Evolutionary conservation across 2,113 vertebrate species (phyloP), one percentile per base, ranked within the genome.

Genomic region (Protomyctophum bolini): DNA sequence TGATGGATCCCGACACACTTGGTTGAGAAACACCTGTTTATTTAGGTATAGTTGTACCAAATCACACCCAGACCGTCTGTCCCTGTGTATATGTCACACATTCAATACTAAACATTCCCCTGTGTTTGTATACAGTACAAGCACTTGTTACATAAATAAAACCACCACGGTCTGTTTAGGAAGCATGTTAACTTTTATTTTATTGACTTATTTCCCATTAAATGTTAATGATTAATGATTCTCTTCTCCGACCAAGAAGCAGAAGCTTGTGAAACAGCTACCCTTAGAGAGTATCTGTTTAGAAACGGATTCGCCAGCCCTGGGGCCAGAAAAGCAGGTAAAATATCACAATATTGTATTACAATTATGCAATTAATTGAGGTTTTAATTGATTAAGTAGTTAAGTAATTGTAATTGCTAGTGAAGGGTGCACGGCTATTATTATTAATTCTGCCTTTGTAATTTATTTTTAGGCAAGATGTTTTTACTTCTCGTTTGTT

Each of bases 321-420:
- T 99, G 6, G 98, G 97, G 8, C 97, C 96, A 80, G 95, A 95
- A 84, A 99, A 97, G 74, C 96, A 96, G 95, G 98, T 99, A 81
- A 4, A 8, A 4, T 21, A 55, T 52, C 28, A 58, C 41, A 66
- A 49, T 3, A 12, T 66, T 68, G 33, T 41, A 41, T 41, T 4
- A 41, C 33, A 41, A 41, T 41, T 41, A 41, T 41, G 33, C 33
- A 41, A 6, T 41, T 41, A 41, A 41, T 41, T 41, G 33, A 41
- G 33, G 21, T 21, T 1, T 21, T 21, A 21, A 21, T 21, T 21
- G 21, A 21, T 21, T 21, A 21, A 21, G 21, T 21, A 21, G 21
- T 21, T 21, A 21, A 21, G 21, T 21, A 21, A 21, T 21, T 21
- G 21, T 21, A 21, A 21, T 21, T 21, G 21, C 21, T 21, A 21